Evolutionary conservation across 1,140 invertebrate genomes (phyloP).

Genomic region (Drosophila ogumai): DNA sequence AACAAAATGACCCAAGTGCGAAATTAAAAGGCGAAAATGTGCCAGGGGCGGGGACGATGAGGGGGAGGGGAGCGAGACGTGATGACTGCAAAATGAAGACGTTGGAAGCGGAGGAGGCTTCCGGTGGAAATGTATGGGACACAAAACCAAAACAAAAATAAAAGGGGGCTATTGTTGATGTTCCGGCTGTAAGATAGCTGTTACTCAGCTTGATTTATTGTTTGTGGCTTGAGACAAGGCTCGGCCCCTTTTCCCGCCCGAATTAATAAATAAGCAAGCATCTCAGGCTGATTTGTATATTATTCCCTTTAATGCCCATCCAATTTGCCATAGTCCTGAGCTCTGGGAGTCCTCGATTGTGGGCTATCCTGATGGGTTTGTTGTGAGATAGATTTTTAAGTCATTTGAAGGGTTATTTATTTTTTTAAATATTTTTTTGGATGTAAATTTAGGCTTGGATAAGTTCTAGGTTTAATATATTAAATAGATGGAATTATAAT

Average conservation of each 20-base stretch:
- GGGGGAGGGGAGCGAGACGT: constrained; percentile 41
- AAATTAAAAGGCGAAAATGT: constrained; percentile 83
- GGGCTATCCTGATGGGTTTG: neutral
- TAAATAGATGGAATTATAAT: neutral
- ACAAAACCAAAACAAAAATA: constrained; percentile 7
- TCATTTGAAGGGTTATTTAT: neutral
- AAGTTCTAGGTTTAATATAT: neutral
- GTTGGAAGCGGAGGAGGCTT: constrained; percentile 15
- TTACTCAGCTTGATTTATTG: constrained; percentile 46
- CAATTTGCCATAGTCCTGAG: neutral
- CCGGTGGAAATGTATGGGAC: constrained; percentile 24
- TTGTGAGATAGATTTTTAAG: neutral
- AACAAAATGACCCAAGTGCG: too few species aligned
- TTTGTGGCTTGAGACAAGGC: constrained; percentile 2
- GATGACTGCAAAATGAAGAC: constrained; percentile 67
- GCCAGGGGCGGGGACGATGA: constrained; percentile 31
- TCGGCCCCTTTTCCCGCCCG: neutral
- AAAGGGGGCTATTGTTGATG: constrained; percentile 28
- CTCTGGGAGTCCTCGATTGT: neutral
- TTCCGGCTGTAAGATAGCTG: constrained; percentile 33
- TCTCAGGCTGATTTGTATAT: constrained; percentile 7
- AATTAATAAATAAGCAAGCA: constrained; percentile 36
- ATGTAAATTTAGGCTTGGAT: neutral
- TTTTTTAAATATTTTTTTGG: neutral
- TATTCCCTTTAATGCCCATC: constrained; percentile 6